phyloP scores from a whole-genome alignment of 1,140 invertebrate genomes.

The Magallana gigas region DNA sequence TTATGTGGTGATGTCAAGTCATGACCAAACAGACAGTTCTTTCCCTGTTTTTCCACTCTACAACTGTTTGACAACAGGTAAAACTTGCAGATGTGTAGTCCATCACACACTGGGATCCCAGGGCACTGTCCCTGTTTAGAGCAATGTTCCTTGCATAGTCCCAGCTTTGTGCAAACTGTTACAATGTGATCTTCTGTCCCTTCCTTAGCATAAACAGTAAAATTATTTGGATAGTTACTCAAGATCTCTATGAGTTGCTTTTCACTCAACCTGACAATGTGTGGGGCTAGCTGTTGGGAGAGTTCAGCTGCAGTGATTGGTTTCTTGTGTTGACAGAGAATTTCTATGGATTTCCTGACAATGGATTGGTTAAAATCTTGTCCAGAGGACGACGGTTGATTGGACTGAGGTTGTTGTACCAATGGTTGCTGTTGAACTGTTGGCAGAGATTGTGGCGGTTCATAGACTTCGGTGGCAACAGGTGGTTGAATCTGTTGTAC shows the following conservation, averaged over 20 bases:
- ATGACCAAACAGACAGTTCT: conserved; percentile 54
- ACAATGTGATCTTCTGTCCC: conserved; percentile 34
- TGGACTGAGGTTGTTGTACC: background rate
- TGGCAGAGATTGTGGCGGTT: conserved; percentile 19
- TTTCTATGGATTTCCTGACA: conserved; percentile 37
- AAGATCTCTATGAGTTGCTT: conserved; percentile 40
- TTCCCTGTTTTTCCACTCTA: conserved; percentile 43
- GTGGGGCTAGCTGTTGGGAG: background rate
- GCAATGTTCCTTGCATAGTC: conserved; percentile 52
- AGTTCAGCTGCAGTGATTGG: background rate
- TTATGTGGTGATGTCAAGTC: conserved; percentile 56
- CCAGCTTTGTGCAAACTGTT: conserved; percentile 44
- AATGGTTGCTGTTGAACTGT: background rate
- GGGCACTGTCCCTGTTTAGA: conserved; percentile 44
- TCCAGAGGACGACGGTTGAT: background rate
- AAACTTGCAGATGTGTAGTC: conserved; percentile 58
- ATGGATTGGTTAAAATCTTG: conserved; percentile 32
- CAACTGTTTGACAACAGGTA: conserved; percentile 54
- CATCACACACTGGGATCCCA: conserved; percentile 47
- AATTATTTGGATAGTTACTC: conserved; percentile 46
- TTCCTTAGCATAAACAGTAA: conserved; percentile 45
- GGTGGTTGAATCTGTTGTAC: conserved; percentile 21
- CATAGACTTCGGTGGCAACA: conserved; percentile 16
- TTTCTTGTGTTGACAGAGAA: conserved; percentile 39
- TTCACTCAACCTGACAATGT: conserved; percentile 20